Base-by-base conservation (phyloP, 2,113 vertebrate species). In the Antigone vipio region DNA sequence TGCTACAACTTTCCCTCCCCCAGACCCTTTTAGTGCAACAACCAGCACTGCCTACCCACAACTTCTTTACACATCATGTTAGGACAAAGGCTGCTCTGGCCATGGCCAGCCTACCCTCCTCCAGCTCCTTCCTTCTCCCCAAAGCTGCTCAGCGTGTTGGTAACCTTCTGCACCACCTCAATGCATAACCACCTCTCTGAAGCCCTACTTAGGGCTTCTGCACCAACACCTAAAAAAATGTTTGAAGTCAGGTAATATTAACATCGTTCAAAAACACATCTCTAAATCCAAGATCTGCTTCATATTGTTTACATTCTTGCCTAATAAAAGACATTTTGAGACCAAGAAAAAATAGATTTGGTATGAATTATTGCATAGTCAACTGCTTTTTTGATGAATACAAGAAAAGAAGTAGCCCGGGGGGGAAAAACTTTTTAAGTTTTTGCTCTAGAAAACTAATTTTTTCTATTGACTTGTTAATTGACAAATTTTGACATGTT, bases 401-500 rank as follows among this genome's bases (percentile, higher is more conserved):
- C 2, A 38, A 78, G 17, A 75, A 67, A 88, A 78, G 6, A 69
- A 53, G 87, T 16, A 50, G 35, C 19, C 7, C 2, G 2, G 26
- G 5, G 19, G 3, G 2, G 2, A 1, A 34, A 26, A 19, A 6
- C 14, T 35, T 50, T 9, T 12, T 4, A 26, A 26, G 5, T 26
- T 85, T 67, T 78, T 55, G 26, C 9, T 81, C 38, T 55, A 38
- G 52, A 55, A 93, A 82, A 67, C 0, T 16, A 4, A 8, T 66
- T 75, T 80, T 91, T 52, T 9, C 12, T 44, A 34, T 35, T 53
- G 50, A 47, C 23, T 69, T 68, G 2, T 66, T 62, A 80, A 90
- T 6, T 81, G 24, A 34, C 38, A 56, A 24, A 9, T 82, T 88
- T 47, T 79, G n/a, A 52, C 17, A 13, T 0, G 1, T 71, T 53